Conservation (phyloP, 1,140 invertebrate genomes). For the Belonocnema kinseyi region DNA sequence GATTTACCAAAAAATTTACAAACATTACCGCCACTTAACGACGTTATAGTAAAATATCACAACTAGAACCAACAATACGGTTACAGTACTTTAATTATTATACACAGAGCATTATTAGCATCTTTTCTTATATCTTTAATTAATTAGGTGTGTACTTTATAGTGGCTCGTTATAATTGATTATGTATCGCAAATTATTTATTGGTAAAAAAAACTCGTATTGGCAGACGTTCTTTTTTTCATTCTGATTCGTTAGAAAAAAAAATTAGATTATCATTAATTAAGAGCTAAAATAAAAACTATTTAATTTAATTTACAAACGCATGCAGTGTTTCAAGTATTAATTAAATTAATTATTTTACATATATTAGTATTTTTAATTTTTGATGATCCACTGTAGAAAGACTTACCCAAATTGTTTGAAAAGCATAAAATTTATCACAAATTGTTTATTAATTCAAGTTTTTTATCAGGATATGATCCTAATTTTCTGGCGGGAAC, state of each 20-base stretch:
- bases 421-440: too few species aligned
- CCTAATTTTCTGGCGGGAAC: too few species aligned
- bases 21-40: conserved; percentile 55
- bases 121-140: conserved; percentile 41
- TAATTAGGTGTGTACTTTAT: conserved; percentile 34
- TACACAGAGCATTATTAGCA: conserved; percentile 47
- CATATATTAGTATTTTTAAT: too few species aligned
- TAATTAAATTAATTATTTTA: too few species aligned
- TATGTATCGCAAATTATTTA: conserved; percentile 53
- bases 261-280: too few species aligned
- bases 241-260: neutral
- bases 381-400: neutral
- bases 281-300: too few species aligned
- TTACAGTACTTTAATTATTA: conserved; percentile 64
- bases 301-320: too few species aligned
- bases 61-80: conserved; percentile 73
- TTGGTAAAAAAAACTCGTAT: conserved; percentile 51
- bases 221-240: conserved; percentile 45
- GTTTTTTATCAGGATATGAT: too few species aligned
- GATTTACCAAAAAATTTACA: conserved; percentile 51
- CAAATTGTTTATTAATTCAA: too few species aligned
- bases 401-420: too few species aligned
- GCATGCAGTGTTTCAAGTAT: too few species aligned
- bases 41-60: conserved; percentile 73
- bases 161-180: conserved; percentile 43